Base-by-base conservation (phyloP, 2,888 invertebrate genomes). In the Scaptomyza flava region DNA sequence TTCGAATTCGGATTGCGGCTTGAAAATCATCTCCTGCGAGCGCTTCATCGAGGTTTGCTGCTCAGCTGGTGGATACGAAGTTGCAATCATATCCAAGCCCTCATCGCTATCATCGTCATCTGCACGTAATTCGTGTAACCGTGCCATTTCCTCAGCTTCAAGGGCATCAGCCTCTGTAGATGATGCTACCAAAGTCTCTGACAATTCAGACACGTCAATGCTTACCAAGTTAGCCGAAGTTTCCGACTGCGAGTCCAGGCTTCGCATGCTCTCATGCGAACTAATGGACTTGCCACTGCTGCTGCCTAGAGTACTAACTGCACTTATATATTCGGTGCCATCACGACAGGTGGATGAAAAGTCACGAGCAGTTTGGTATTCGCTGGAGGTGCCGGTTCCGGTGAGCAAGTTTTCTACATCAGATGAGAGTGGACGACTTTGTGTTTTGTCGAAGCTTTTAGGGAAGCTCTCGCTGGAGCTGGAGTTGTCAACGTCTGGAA, bases 181-280 rank as follows among this genome's bases (percentile, higher is more conserved):
- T 2, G 98, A 98, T 12, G 98, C 97, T 9, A 99, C 96, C 8
- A 99, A 92, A 2, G 98, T 99, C 93, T 98, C 98, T 1, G 98
- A 98, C 30, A 96, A 94, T 91, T 98, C 98, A 34, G 98, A 98
- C 38, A 97, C 95, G 92, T 98, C 98, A 72, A 97, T 94, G 89
- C 97, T 97, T 1, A 96, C 97, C 62, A 98, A 93, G 91, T 97
- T 96, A 17, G 97, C 97, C 0, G 97, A 97, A 74, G 96, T 96
- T 91, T 97, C 96, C 2, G 90, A 90, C 27, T 90, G 91, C 0
- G 97, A 98, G 89, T 97, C 97, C 45, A 98, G 93, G 65, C 97
- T 97, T 89, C 95, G 96, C 95, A 97, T 96, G 71, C 97, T 97
- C 89, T 97, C 97, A 80, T 96, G 95, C 0, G 97, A 97, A 89